Percentiles rank a stretch among this genome's conserved stretches.
phyloP scores from a whole-genome alignment of 2,888 invertebrate genomes.

The Cloeon dipterum region DNA sequence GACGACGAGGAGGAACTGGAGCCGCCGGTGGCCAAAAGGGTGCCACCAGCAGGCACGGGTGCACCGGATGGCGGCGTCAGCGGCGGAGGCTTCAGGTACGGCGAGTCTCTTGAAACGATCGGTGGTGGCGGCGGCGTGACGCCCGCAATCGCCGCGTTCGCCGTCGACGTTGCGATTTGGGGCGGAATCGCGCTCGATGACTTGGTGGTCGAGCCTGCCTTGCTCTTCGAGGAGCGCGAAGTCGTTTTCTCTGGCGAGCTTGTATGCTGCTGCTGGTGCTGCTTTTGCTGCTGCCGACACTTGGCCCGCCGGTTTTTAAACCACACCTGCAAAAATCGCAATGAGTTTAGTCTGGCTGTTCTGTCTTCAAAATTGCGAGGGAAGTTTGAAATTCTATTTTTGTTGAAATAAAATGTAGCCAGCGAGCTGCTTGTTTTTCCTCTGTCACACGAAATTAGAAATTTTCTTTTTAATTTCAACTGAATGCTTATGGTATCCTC shows the following conservation, averaged over 20 bases:
- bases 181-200: slow-evolving; percentile 5
- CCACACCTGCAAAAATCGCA: slow-evolving; percentile 36
- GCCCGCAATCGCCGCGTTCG: slow-evolving; percentile 5
- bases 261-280: slow-evolving; percentile 21
- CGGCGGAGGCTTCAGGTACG: slow-evolving; percentile 10
- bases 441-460: too few relatives aligned
- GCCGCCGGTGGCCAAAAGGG: neutral
- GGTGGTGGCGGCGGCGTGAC: slow-evolving; percentile 1
- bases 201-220: slow-evolving; percentile 5
- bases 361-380: slow-evolving; percentile 94
- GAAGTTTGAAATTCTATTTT: too few relatives aligned
- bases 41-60: neutral
- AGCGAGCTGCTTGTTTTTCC: too few relatives aligned
- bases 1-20: slow-evolving; percentile 4
- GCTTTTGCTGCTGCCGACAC: slow-evolving; percentile 37
- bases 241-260: slow-evolving; percentile 10
- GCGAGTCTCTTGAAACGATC: slow-evolving; percentile 9
- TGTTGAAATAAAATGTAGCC: too few relatives aligned
- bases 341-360: too few relatives aligned
- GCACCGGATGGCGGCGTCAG: slow-evolving; percentile 9
- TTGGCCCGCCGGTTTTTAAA: slow-evolving; percentile 49
- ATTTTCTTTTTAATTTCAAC: too few relatives aligned
- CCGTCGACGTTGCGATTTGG: slow-evolving; percentile 7
- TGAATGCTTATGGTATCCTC: too few relatives aligned
- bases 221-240: slow-evolving; percentile 6